Conservation (phyloP, 2,113 vertebrate species). For the Sceloporus tristichus region DNA sequence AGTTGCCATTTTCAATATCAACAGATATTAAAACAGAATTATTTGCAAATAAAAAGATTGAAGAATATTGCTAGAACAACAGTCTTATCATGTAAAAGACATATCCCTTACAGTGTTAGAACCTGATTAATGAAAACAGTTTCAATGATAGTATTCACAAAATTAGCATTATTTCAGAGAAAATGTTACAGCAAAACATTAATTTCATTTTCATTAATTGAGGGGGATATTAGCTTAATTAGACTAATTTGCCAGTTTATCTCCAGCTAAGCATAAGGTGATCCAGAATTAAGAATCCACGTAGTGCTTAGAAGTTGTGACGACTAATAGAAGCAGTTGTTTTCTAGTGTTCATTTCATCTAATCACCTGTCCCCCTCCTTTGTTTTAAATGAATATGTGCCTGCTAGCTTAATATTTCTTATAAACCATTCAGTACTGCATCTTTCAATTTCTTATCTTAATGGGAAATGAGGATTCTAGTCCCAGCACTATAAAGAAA, state of each 20-base stretch:
- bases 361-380: fast-evolving
- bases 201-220: neutral
- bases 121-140: neutral
- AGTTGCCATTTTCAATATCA: neutral
- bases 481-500: constrained; percentile 12
- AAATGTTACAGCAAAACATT: neutral
- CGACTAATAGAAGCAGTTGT: neutral
- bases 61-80: neutral
- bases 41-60: neutral
- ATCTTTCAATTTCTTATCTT: constrained; percentile 9
- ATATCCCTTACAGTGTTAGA: fast-evolving
- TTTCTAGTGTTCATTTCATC: neutral
- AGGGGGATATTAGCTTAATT: neutral
- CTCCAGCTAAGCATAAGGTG: neutral
- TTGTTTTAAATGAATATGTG: neutral
- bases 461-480: neutral
- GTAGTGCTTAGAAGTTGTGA: neutral
- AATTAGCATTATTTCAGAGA: neutral
- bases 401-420: constrained; percentile 10
- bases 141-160: constrained; percentile 8
- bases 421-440: constrained; percentile 5
- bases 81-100: neutral
- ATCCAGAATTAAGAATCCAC: neutral
- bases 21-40: neutral
- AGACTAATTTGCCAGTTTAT: neutral